Evolutionary conservation across 92 coral and sea anemone genomes (phyloP), one percentile per base, ranked within the genome.

Genomic region (Paramuricea clavata): DNA sequence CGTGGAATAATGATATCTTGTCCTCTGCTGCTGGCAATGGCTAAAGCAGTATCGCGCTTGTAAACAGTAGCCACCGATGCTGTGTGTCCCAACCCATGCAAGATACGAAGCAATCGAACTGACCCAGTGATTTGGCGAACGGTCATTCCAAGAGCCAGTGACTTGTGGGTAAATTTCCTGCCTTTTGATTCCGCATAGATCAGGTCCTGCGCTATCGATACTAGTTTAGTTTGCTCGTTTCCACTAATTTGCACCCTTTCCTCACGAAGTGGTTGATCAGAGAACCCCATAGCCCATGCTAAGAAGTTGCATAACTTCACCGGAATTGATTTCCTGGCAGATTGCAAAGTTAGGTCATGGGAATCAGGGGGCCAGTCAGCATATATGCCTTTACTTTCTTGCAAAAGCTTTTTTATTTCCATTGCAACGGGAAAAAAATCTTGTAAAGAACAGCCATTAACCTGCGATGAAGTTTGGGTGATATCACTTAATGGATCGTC

Each of bases 31-130:
- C 83, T 80, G 27, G 88, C 88, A 78, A 87, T 81, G 42, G 90
- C 92, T 81, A 90, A 52, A 23, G 93, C 92, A 65, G 93, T 93
- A 60, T 93, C 95, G n/a, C 87, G 88, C 77, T 93, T 93, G 42
- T 90, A 91, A 23, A 93, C 41, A 52, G 87, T 83, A 27, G 91
- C 85, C 75, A 83, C 84, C 32, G 92, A 93, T 52, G 87, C 67
- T 27, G 65, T 47, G 68, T 76, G 68, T 17, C 82, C 82, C 41
- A 76, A 34, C 22, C 82, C 82, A 47, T 47, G 67, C 34, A 76
- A 27, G 67, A 76, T 76, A 11, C 67, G 21, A 28, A 76, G 64
- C 49, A 76, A 76, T 76, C 90, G 89, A 15, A 77, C 86, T 43
- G 87, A 89, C 2, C 94, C 92, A n/a, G 93, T 87, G n/a, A 93